phyloP scores from a whole-genome alignment of 2,113 vertebrate genomes.

The Pelmatolapia mariae region DNA sequence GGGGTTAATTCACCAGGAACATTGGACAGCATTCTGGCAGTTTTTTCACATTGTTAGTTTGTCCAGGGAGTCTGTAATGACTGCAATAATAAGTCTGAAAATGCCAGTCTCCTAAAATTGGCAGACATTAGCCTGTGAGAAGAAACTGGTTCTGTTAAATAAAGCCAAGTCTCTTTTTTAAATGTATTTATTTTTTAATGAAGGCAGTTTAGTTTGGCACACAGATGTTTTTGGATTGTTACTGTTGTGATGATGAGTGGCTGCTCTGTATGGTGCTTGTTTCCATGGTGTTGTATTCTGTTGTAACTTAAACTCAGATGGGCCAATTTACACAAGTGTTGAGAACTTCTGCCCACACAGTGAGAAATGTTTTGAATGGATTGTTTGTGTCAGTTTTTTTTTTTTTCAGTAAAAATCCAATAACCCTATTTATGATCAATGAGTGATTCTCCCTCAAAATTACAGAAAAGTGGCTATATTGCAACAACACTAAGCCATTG shows the following conservation, averaged over 20 bases:
- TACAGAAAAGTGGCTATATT: background rate
- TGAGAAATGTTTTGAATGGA: background rate
- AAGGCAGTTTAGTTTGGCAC: constrained; percentile 1
- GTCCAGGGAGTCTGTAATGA: constrained; percentile 25
- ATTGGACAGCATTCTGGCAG: background rate
- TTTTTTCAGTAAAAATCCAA: background rate
- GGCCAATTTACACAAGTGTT: background rate
- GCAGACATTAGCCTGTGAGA: background rate
- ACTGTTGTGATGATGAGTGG: constrained; percentile 14
- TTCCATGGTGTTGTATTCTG: constrained; percentile 1
- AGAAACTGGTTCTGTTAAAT: background rate
- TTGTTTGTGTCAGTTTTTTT: background rate
- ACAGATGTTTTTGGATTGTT: background rate
- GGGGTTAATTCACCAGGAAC: background rate
- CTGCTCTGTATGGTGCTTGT: background rate
- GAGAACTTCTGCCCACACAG: background rate
- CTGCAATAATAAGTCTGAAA: constrained; percentile 12
- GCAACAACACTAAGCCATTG: background rate
- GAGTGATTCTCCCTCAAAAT: background rate
- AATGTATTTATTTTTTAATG: constrained; percentile 1
- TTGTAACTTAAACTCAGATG: background rate
- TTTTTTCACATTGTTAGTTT: background rate
- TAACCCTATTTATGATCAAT: background rate
- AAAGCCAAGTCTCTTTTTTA: constrained; percentile 1
- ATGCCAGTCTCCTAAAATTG: constrained; percentile 8